Base-by-base conservation (phyloP, 2,113 vertebrate genomes). In the Zootoca vivipara region DNA sequence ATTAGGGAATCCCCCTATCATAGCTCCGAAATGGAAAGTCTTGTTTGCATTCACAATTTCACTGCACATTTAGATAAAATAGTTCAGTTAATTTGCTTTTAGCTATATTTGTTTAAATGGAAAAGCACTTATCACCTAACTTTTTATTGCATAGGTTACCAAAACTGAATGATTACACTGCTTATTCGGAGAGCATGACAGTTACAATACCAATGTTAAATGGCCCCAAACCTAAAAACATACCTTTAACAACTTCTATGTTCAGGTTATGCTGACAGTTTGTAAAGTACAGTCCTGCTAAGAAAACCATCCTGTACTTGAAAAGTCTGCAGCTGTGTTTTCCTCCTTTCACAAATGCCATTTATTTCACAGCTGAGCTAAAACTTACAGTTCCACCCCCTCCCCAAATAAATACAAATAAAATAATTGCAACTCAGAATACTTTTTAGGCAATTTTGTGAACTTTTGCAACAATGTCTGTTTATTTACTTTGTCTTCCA, bases 61-160 rank as follows among this genome's bases (percentile, higher is more conserved):
- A 18, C 72, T 62, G 38, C 42, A 82, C 91, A 82, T 69, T 78
- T 52, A 70, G n/a, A 69, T 69, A 86, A 78, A 85, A 79, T 58
- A 33, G 13, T 20, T 85, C 58, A 35, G 12, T 79, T 74, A 64
- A 12, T 87, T 84, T 52, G 40, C 33, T 18, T 46, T 82, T 74
- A 81, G 20, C n/a, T 28, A 78, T 1, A 12, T n/a, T 78, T 81
- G 3, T 12, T 87, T 62, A 20, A 83, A 62, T 58, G 30, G 35
- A 52, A 35, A 90, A 80, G 65, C 0, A n/a, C 62, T 74, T 88
- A 56, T 81, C 65, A 69, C 73, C 56, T 35, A 78, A 64, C 64
- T 75, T 84, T 74, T 46, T 77, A 74, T 82, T 86, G 16, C n/a
- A 85, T 72, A 28, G 52, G 73, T 42, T 72, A 62, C 64, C 30